Evolutionary conservation across 2,888 invertebrate species (phyloP).

Genomic region (Protodeltote pygarga): DNA sequence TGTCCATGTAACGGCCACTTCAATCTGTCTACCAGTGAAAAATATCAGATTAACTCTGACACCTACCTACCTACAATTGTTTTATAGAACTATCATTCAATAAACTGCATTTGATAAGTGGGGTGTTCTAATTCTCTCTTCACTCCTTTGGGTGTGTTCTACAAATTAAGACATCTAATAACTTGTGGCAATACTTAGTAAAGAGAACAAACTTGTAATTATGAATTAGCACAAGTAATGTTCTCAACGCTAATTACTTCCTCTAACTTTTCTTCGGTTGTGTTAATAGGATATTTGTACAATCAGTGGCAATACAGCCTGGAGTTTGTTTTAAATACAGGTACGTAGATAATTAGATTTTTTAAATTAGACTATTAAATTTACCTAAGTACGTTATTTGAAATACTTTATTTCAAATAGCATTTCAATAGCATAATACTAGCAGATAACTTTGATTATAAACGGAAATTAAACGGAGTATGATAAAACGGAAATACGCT

Average conservation of each 20-base stretch:
- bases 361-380: no score
- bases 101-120: constrained; percentile 4
- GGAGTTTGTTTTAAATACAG: constrained; percentile 36
- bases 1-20: constrained; percentile 50
- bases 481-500: no score
- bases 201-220: constrained; percentile 27
- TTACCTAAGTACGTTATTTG: no score
- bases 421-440: no score
- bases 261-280: constrained; percentile 17
- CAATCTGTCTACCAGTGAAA: constrained; percentile 47
- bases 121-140: constrained; percentile 2
- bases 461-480: no score
- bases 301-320: background rate
- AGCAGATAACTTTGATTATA: no score
- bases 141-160: constrained; percentile 6
- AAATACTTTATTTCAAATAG: no score
- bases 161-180: constrained; percentile 16
- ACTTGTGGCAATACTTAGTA: constrained; percentile 3
- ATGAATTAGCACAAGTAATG: constrained; percentile 44
- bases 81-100: constrained; percentile 21
- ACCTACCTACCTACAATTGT: constrained; percentile 16
- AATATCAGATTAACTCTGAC: constrained; percentile 43
- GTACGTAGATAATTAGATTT: constrained; percentile 35
- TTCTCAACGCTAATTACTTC: constrained; percentile 40
- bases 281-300: constrained; percentile 34